Base-by-base conservation (phyloP, 2,113 vertebrate species). In the Aleadryas rufinucha region DNA sequence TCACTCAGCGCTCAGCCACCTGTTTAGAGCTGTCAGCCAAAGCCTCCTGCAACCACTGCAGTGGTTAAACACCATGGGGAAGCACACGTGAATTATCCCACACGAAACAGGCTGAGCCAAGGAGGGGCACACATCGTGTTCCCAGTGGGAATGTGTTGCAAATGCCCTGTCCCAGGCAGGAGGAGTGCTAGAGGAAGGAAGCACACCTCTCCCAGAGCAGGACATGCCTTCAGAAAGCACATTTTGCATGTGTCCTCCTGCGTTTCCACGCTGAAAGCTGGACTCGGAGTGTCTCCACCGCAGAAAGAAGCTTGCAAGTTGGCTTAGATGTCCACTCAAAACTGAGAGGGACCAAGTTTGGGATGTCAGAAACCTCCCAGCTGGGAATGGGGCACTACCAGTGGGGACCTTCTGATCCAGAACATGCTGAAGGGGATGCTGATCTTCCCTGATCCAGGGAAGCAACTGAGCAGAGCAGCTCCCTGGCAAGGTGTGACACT, bases 1-100 rank as follows among this genome's bases (percentile, higher is more conserved):
- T 90, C 95, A 96, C 91, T 97, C 94, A 92, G 76, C 12, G n/a
- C 91, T 96, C 84, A 90, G 59, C 33, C 74, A 80, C 95, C 89
- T 95, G 91, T 71, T 95, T 65, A 49, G 92, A 92, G 93, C 76
- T 93, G 74, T 93, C 95, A 89, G 61, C 63, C 93, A 68, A 96
- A 96, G 87, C 53, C 83, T 45, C 42, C 53, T 65, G 56, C 56
- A 79, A 20, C 13, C 68, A 9, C 49, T 54, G 47, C 49, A 50
- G 64, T 33, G 81, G 78, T 37, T 35, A 16, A 65, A 44, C 30
- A 24, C 21, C 50, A 12, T 1, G 14, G 54, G 11, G 44, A 84
- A 71, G 33, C 37, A 42, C 30, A 20, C 10, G 6, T 5, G 45
- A 42, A 26, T 49, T 53, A 42, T 30, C 61, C 79, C 60, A n/a